Percentiles rank a stretch among this genome's conserved stretches.
Evolutionary conservation across 2,113 vertebrate genomes (phyloP).

Genomic region (Oreochromis tanganicae): DNA sequence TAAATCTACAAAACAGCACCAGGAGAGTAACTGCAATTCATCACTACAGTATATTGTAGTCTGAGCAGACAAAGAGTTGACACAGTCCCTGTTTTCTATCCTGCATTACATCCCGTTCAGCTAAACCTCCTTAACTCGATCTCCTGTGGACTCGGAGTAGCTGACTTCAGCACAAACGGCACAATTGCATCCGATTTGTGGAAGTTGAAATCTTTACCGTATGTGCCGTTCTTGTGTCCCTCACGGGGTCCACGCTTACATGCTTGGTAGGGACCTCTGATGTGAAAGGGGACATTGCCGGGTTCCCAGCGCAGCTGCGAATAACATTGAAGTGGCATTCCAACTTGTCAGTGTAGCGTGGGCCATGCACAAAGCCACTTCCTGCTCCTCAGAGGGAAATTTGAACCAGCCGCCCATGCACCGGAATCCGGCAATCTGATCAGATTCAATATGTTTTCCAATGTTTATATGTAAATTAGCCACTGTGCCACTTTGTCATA

Average conservation of each 20-base stretch:
- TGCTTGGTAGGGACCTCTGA: not conserved
- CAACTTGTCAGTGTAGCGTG: constrained; percentile 10
- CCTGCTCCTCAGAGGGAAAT: not conserved
- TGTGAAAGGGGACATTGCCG: constrained; percentile 8
- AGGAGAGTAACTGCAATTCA: not conserved
- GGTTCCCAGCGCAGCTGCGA: constrained; percentile 35
- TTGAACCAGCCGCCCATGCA: not conserved
- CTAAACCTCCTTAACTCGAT: constrained; percentile 13
- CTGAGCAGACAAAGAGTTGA: constrained; percentile 27
- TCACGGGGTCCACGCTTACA: not conserved
- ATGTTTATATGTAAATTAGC: not conserved
- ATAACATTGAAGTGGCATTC: constrained; percentile 36
- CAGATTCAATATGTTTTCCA: not conserved
- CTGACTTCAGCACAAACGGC: constrained; percentile 36
- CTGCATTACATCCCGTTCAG: not conserved
- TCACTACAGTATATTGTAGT: not conserved
- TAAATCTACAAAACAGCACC: not conserved
- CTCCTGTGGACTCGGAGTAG: constrained; percentile 10
- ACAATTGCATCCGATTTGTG: constrained; percentile 30
- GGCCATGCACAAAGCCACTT: constrained; percentile 6
- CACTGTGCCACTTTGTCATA: not conserved
- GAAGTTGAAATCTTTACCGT: constrained; percentile 31
- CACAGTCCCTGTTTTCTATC: not conserved
- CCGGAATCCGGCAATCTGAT: not conserved
- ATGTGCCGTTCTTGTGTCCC: not conserved